Conservation (phyloP, 2,113 vertebrate species). For the Lynx canadensis region DNA sequence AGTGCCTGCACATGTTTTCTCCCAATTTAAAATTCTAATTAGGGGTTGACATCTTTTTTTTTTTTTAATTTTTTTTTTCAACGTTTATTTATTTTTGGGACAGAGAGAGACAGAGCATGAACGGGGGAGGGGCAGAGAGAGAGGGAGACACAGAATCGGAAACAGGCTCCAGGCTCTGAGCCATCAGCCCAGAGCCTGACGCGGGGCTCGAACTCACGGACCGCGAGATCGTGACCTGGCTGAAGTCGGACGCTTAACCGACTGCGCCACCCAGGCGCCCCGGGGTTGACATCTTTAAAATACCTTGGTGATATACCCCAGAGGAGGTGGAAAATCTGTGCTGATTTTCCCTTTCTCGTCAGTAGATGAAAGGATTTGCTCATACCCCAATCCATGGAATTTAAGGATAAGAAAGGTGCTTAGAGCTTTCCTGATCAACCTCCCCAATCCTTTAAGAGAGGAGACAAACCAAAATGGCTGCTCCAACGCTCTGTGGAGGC, state of each 20-base stretch:
- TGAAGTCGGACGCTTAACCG: too few relatives aligned
- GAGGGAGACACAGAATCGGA: too few relatives aligned
- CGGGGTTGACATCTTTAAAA: conserved; percentile 46
- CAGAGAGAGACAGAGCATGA: too few relatives aligned
- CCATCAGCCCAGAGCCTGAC: too few relatives aligned
- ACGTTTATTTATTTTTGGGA: too few relatives aligned
- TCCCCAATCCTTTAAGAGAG: not conserved
- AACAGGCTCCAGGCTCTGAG: too few relatives aligned
- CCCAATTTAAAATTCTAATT: conserved; percentile 65
- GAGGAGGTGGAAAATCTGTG: not conserved
- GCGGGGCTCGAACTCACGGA: too few relatives aligned
- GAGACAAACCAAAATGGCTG: not conserved
- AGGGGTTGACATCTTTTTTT: conserved; percentile 36
- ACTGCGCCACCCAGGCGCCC: too few relatives aligned
- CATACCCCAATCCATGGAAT: not conserved
- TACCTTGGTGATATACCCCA: not conserved
- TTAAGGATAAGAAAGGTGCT: not conserved
- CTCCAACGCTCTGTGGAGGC: not conserved
- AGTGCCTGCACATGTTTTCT: conserved; percentile 22
- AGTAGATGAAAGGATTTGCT: not conserved
- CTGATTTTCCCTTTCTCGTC: not conserved
- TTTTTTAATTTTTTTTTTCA: too few relatives aligned
- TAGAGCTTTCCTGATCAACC: not conserved
- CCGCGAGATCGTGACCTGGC: too few relatives aligned
- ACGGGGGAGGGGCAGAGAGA: too few relatives aligned